Evolutionary conservation across 1,140 invertebrate genomes (phyloP).

Genomic region (Coenobita brevimanus): DNA sequence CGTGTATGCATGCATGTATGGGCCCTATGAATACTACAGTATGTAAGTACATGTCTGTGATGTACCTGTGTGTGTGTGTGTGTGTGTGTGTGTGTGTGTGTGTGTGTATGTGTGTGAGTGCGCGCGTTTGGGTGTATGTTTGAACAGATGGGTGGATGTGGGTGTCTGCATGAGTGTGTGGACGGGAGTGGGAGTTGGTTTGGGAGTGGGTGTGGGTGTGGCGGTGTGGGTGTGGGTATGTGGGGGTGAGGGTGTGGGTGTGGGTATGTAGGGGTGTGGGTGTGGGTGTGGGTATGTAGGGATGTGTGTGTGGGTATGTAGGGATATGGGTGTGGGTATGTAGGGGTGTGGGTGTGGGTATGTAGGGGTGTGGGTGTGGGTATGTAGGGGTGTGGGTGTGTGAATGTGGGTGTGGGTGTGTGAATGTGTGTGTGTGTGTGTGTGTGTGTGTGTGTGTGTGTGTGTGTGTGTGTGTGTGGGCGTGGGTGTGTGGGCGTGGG

Average conservation of each 20-base stretch:
- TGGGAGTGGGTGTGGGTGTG: too few relatives aligned
- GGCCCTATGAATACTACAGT: neutral
- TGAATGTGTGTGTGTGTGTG: too few relatives aligned
- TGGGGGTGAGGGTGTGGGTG: neutral
- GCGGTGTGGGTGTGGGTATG: too few relatives aligned
- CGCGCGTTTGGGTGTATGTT: neutral
- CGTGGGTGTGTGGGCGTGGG: too few relatives aligned
- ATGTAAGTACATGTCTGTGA: neutral
- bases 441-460: slow-evolving; percentile 15
- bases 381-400: too few relatives aligned
- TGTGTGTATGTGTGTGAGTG: neutral
- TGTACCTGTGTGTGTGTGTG: slow-evolving; percentile 11
- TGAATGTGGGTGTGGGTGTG: too few relatives aligned
- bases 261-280: slow-evolving; percentile 18
- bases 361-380: too few relatives aligned
- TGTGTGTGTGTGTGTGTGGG: too few relatives aligned
- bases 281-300: slow-evolving; percentile 23
- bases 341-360: too few relatives aligned
- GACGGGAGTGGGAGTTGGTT: neutral
- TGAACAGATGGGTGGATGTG: neutral
- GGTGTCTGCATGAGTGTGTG: slow-evolving; percentile 4
- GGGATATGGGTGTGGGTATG: neutral
- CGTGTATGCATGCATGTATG: too few relatives aligned
- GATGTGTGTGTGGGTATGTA: slow-evolving; percentile 16
- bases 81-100: neutral